A percentile compares a stretch with the other conserved stretches of the same genome.
phyloP scores from a whole-genome alignment of 2,113 vertebrate genomes.

The Peromyscus leucopus region DNA sequence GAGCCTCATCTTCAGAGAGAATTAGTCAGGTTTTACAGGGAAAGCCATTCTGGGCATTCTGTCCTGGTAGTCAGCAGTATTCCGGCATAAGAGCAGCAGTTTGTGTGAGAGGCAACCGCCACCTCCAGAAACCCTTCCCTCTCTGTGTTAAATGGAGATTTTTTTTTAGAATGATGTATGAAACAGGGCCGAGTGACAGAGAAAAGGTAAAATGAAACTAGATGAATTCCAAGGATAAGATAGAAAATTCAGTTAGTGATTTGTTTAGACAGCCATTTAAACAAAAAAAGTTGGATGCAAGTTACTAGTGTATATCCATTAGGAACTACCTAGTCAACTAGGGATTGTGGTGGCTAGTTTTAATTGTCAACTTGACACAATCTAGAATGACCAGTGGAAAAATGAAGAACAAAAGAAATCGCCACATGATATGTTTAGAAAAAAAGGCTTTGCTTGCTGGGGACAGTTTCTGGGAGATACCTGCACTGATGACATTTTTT shows the following conservation, averaged over 20 bases:
- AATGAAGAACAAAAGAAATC: not conserved
- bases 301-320: not conserved
- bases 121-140: not conserved
- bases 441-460: not conserved
- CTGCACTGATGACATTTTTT: not conserved
- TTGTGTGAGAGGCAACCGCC: not conserved
- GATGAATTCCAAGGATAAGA: not conserved
- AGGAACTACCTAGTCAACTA: not conserved
- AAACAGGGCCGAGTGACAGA: not conserved
- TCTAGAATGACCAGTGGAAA: not conserved
- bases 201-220: conserved; percentile 20
- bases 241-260: not conserved
- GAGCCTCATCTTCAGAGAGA: not conserved
- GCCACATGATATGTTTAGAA: not conserved
- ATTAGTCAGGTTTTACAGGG: not conserved
- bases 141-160: not conserved
- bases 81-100: not conserved
- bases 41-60: not conserved
- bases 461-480: not conserved
- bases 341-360: too few species aligned
- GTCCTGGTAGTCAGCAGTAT: not conserved
- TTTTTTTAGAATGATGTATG: not conserved
- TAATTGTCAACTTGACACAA: not conserved
- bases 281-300: not conserved
- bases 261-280: not conserved